Conservation (phyloP, 2,797 vertebrate genomes). For the Oreortyx pictus region DNA sequence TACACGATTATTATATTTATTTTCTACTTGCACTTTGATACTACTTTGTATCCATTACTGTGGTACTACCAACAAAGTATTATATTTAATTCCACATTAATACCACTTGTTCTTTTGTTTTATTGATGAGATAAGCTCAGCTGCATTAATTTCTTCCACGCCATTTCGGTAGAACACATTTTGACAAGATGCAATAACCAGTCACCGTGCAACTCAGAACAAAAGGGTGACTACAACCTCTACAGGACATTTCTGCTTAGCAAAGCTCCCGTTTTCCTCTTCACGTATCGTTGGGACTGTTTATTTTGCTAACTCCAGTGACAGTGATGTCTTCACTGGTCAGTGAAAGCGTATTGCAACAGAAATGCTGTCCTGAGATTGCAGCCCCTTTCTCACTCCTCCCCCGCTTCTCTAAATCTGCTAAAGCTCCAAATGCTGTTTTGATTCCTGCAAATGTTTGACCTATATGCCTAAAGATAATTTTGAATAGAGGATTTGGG, state of each 20-base stretch:
- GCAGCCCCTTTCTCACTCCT: background rate
- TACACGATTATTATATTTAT: background rate
- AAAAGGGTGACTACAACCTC: background rate
- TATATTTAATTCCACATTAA: background rate
- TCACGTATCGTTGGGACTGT: background rate
- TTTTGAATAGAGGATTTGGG: constrained; percentile 45
- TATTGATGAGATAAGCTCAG: background rate
- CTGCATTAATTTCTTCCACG: background rate
- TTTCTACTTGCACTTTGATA: background rate
- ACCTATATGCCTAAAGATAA: constrained; percentile 30
- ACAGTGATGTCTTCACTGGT: background rate
- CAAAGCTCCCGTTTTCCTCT: background rate
- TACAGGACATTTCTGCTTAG: background rate
- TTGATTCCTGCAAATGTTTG: constrained; percentile 53
- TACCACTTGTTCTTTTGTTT: background rate
- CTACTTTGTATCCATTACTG: background rate
- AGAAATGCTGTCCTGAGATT: background rate
- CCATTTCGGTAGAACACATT: background rate
- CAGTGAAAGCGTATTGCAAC: background rate
- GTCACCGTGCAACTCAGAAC: background rate
- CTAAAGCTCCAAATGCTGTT: constrained; percentile 26
- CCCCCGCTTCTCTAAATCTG: background rate
- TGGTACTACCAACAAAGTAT: background rate
- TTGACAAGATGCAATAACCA: background rate
- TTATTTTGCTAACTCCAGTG: background rate